phyloP scores from a whole-genome alignment of 2,888 invertebrate species.

The Emesis castigata region DNA sequence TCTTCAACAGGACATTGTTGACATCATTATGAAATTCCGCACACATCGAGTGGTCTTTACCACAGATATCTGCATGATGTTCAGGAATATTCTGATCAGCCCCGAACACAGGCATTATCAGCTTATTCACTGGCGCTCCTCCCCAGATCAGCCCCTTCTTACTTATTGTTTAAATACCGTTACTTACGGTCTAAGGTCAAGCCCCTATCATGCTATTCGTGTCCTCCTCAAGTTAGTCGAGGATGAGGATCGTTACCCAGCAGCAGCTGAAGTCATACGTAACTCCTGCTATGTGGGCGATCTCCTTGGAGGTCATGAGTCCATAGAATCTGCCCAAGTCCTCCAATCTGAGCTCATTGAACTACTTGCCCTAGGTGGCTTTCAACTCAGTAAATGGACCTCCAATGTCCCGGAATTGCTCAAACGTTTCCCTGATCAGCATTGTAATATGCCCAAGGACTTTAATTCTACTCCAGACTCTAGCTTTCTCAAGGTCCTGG shows the following conservation, averaged over 20 bases:
- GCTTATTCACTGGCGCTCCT: slow-evolving; percentile 24
- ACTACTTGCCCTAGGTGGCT: slow-evolving; percentile 6
- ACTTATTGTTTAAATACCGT: slow-evolving; percentile 5
- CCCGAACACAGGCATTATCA: slow-evolving; percentile 24
- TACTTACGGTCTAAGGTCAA: slow-evolving; percentile 7
- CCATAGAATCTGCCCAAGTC: not conserved
- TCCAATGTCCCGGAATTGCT: not conserved
- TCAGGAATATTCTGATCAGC: slow-evolving; percentile 24
- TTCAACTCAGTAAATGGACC: slow-evolving; percentile 7
- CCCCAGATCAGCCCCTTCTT: slow-evolving; percentile 18
- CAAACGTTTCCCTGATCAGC: not conserved
- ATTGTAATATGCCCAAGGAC: slow-evolving; percentile 1
- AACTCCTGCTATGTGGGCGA: not conserved
- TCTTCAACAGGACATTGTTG: not conserved
- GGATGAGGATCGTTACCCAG: not conserved
- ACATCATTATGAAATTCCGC: slow-evolving; percentile 2
- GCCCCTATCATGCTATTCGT: slow-evolving; percentile 25
- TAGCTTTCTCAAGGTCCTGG: not conserved
- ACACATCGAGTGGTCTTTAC: slow-evolving; percentile 16
- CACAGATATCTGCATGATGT: slow-evolving; percentile 28
- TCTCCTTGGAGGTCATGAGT: not conserved
- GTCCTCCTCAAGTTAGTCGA: not conserved
- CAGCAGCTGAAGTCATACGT: not conserved
- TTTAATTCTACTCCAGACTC: not conserved
- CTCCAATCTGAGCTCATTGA: not conserved